These are phyloP conservation scores for Mesochorus sp. DNA, from an alignment of 2,888 invertebrate genomes.

Conservation along the genomic window DNA sequence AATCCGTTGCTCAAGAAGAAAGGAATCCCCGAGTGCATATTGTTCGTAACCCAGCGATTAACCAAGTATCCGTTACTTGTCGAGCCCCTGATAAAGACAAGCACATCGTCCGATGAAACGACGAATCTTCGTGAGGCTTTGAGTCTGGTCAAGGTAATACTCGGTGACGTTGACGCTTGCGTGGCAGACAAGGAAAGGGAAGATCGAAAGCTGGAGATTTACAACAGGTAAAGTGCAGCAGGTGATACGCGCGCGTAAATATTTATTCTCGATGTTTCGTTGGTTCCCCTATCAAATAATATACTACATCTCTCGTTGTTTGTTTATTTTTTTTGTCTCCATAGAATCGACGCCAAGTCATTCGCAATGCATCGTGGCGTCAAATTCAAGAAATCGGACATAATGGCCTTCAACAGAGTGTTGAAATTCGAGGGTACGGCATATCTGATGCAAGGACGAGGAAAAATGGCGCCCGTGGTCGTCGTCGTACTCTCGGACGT, in stretches of 20 bases:
- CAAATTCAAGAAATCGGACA: slow-evolving; percentile 97
- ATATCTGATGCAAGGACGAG: slow-evolving; percentile 94
- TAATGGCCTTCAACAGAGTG: slow-evolving; percentile 91
- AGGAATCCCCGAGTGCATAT: slow-evolving; percentile 97
- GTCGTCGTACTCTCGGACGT: slow-evolving; percentile 96
- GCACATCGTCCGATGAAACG: slow-evolving; percentile 92
- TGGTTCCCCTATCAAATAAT: too few relatives aligned
- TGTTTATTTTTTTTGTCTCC: slow-evolving; percentile 18
- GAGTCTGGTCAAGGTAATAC: slow-evolving; percentile 92
- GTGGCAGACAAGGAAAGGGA: slow-evolving; percentile 96
- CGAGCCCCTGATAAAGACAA: slow-evolving; percentile 95
- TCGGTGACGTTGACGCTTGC: slow-evolving; percentile 95
- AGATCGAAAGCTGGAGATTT: slow-evolving; percentile 95
- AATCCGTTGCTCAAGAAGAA: slow-evolving; percentile 95
- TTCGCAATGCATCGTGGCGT: slow-evolving; percentile 91
- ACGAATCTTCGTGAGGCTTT: slow-evolving; percentile 91
- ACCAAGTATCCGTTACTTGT: slow-evolving; percentile 97
- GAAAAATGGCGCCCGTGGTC: slow-evolving; percentile 93
- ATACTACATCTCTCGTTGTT: background rate
- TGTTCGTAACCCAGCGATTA: slow-evolving; percentile 96
- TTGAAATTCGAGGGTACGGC: slow-evolving; percentile 95
- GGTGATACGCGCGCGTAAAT: slow-evolving; percentile 40
- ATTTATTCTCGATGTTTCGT: slow-evolving; percentile 9
- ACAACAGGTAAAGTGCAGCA: slow-evolving; percentile 84
- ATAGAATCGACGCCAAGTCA: slow-evolving; percentile 96